Evolutionary conservation across 2,797 vertebrate species (phyloP).

Genomic region (Cuniculus paca): DNA sequence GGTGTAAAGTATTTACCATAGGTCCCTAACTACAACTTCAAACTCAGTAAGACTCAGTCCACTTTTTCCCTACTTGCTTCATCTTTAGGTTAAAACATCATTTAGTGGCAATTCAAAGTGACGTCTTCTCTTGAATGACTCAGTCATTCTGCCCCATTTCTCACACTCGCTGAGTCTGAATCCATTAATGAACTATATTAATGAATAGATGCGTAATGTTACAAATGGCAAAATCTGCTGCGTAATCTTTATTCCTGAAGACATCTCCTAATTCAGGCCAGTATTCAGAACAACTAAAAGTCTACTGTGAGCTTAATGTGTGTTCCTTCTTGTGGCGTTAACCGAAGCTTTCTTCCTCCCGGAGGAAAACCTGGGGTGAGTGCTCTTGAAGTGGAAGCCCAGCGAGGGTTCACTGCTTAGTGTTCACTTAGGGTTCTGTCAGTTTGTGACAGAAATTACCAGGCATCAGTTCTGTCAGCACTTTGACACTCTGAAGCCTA

Average conservation of each 20-base stretch:
- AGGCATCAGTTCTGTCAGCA: neutral
- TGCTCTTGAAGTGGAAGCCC: neutral
- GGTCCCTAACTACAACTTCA: slow-evolving; percentile 6
- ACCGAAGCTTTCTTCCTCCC: neutral
- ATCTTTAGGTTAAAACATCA: neutral
- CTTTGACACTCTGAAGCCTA: neutral
- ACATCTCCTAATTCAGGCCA: neutral
- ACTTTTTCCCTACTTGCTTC: neutral
- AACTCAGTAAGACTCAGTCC: neutral
- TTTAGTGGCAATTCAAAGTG: neutral
- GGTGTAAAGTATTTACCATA: neutral
- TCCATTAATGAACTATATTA: neutral
- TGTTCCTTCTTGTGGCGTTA: neutral
- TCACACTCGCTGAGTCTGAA: neutral
- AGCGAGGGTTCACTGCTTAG: no score
- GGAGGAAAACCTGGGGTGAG: neutral
- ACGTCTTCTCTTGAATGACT: neutral
- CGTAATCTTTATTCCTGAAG: neutral
- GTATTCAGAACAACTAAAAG: neutral
- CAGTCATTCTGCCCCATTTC: neutral
- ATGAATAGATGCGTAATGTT: neutral
- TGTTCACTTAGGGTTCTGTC: no score
- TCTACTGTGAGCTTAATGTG: neutral
- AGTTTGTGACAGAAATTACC: neutral
- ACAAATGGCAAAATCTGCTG: neutral